Base-by-base conservation (phyloP, 2,113 vertebrate genomes). In the Scalopus aquaticus region DNA sequence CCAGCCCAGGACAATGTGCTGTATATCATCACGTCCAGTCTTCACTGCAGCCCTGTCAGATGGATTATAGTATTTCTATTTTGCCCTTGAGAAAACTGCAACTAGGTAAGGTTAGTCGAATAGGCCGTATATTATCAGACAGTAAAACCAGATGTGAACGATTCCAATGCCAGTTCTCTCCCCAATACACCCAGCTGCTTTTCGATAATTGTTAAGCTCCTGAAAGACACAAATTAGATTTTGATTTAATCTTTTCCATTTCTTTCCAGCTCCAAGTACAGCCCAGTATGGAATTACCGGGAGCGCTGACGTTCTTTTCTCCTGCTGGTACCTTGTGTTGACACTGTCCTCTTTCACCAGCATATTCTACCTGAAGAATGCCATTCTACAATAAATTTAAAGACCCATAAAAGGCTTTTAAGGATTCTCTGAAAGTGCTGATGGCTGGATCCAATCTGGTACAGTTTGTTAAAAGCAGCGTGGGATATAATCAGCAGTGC, bases 261-360 rank as follows among this genome's bases (percentile, higher is more conserved):
- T 98, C 97, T 98, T 98, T 96, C 78, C 97, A 99, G 99, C 99
- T 94, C 99, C 99, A 98, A 99, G 99, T 98, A 99, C 99, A 88
- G 99, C 99, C 95, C 99, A 99, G 97, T 99, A 99, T 91, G 99
- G 99, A 96, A 98, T 99, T 98, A 99, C 99, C 95, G 99, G 99
- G 91, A 99, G 98, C 1, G 99, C 99, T 1, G 98, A 99, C 88
- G 97, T 99, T 98, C 98, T 99, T 76, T 98, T 99, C 98, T 99
- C 99, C 98, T 99, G 99, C 98, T 99, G 99, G 97, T 99, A 98
- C 98, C 99, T 99, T 98, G 98, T 99, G 98, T 97, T 99, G 99
- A 98, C 98, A 97, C 98, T 99, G 93, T 99, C 99, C 98, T 99
- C 99, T 98, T 98, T 99, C 99, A 99, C 99, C 98, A 99, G 99